Evolutionary conservation across 2,797 vertebrate species (phyloP), one percentile per base, ranked within the genome.

Genomic region (Phyllotis vaccarum): DNA sequence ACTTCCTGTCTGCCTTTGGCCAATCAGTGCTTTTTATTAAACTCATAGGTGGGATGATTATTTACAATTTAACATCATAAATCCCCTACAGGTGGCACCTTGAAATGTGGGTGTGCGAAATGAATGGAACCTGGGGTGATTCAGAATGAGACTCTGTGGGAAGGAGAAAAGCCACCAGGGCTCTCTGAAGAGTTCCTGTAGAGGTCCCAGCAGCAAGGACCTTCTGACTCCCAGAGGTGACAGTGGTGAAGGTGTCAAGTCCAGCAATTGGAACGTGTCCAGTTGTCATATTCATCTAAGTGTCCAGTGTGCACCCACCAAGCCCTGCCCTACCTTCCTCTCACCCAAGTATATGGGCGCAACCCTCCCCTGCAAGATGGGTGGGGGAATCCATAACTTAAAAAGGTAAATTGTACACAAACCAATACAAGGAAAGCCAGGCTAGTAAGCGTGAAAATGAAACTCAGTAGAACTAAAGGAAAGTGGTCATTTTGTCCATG

Each of bases 151-250:
- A 17, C 10, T 75, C 37, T 49, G 14, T 22, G 16, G 43, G 56
- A 19, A 37, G 6, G 10, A 37, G 16, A 12, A 0, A 17, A 52
- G 1, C 40, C 34, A 12, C 37, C 43, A 27, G 37, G 58, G 43
- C 60, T n/a, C 19, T 88, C 94, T 86, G 68, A 72, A 81, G 70
- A 86, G 85, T 56, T 89, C 40, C 58, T 37, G 22, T 64, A 72
- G 54, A 10, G 72, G 17, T 22, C 54, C 62, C 31, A 21, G 31
- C 49, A 58, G 68, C 14, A 9, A 2, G 2, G 43, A 9, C 60
- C 21, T 52, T 78, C 78, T 66, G 82, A 83, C 46, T 16, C 13
- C 70, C 24, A 3, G 1, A 27, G 64, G 40, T 6, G 12, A 62
- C 66, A 19, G 2, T 4, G 31, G 31, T 54, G 22, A 60, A 80